Base-by-base conservation (phyloP, 1,140 invertebrate genomes). In the Steinernema khuongi region DNA sequence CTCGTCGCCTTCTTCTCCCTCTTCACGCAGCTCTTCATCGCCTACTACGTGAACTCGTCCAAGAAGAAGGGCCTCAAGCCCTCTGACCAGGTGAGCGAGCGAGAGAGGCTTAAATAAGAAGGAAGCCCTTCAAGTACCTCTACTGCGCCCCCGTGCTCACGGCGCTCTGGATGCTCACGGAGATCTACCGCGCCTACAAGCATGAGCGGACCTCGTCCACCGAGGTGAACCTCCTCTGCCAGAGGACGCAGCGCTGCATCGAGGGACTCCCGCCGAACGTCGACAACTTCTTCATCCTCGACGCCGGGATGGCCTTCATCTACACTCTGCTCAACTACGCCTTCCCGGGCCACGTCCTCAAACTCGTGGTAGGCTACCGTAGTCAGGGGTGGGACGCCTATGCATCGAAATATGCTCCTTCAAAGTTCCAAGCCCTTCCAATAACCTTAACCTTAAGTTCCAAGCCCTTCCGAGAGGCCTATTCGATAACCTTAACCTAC, bases 311-410 rank as follows among this genome's bases (percentile, higher is more conserved):
- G 29, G 67, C 72, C 18, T 60, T 78, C 26, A 7, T 43, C 14
- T 71, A 71, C 50, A 73, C 71, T 28, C 32, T 78, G 41, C 60
- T 78, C 67, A 75, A 78, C 66, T 79, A 74, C 32, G 74, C 77
- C 30, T 78, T 78, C 68, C 77, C 77, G 18, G 60, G 71, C 28
- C 76, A 78, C 31, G 71, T 78, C 18, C 76, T 78, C 22, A 78
- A 79, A 31, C 73, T 78, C 32, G 70, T 78, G n/a, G 77, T 78
- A 43, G 32, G 77, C 72, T 22, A 29, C 0, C n/a, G n/a, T 33
- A n/a, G 71, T n/a, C n/a, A n/a, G n/a, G n/a, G n/a, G n/a, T n/a
- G n/a, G n/a, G n/a, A n/a, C n/a, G n/a, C n/a, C n/a, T n/a, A n/a
- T n/a, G n/a, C n/a, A n/a, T n/a, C n/a, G n/a, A n/a, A n/a, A n/a